Base-by-base conservation (phyloP, 2,797 vertebrate species). In the Tragopan temminckii region DNA sequence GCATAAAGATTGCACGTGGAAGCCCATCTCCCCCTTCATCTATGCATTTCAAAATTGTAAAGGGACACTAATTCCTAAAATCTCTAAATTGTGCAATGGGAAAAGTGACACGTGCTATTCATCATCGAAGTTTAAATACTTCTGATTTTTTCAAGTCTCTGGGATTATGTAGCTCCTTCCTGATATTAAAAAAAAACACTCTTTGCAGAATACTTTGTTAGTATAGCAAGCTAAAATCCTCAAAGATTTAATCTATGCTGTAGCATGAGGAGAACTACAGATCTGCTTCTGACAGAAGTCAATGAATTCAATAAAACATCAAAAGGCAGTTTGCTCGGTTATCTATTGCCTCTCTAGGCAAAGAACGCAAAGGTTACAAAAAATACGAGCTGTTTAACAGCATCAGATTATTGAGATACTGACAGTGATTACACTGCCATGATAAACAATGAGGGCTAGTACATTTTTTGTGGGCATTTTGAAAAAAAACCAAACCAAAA, bases 261-360 rank as follows among this genome's bases (percentile, higher is more conserved):
- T 46, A 89, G 92, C 40, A 84, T 57, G 71, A 89, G 59, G n/a
- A 93, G 33, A 92, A 93, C 42, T 43, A 92, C 91, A 61, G 71
- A 92, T 93, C 62, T 20, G 58, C 59, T 80, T 93, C 79, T 79
- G 67, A 94, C 2, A 4, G 69, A 93, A 96, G 85, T 94, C 93
- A 92, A 53, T 91, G 52, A 93, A 94, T 85, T 96, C 82, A 95
- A 57, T 58, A 61, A n/a, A 85, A 95, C 53, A 88, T 97, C 93
- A 96, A 93, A 97, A 88, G 91, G 71, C 68, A 43, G 38, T 86
- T 96, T 90, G 80, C 88, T 85, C 55, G 25, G 42, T 93, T 97
- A 94, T 90, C 83, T 93, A 50, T 74, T 90, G 75, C 50, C 57
- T 94, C 71, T 93, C 57, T 42, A 79, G 31, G 64, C 85, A 86